A percentile compares a stretch with the other conserved stretches of the same genome.
These are phyloP conservation scores for Peromyscus nudipes DNA, from an alignment of 2,797 vertebrate genomes.

Conservation along the genomic window DNA sequence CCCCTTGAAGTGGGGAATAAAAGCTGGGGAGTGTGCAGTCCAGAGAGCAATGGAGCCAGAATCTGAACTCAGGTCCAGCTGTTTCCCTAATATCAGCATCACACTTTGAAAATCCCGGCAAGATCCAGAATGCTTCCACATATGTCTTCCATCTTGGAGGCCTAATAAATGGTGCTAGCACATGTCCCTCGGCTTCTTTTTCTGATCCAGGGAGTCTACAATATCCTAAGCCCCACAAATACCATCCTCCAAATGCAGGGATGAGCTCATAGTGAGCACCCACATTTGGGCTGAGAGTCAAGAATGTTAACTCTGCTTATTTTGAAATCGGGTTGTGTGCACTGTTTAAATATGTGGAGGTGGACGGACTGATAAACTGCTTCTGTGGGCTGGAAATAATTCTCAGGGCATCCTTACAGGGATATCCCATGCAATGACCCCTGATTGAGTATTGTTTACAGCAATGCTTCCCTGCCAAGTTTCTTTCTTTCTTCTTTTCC, in stretches of 20 bases:
- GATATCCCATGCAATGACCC: constrained; percentile 20
- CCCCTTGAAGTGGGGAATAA: neutral
- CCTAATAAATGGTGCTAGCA: neutral
- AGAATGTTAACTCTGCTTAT: constrained; percentile 70
- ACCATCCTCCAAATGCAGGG: constrained; percentile 59
- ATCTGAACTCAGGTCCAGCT: neutral
- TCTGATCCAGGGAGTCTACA: neutral
- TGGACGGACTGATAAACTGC: constrained; percentile 52
- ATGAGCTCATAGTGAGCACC: constrained; percentile 71
- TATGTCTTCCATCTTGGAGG: neutral
- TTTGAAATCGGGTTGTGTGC: constrained; percentile 72
- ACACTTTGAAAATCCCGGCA: neutral
- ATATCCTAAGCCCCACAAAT: constrained; percentile 44
- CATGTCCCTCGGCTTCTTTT: neutral
- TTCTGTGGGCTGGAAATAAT: constrained; percentile 59
- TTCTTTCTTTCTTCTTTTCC: neutral
- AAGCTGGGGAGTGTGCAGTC: neutral
- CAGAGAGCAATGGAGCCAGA: neutral
- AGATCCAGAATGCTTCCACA: neutral
- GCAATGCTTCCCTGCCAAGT: neutral
- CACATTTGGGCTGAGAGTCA: constrained; percentile 78
- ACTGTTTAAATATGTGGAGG: constrained; percentile 52
- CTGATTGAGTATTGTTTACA: constrained; percentile 44
- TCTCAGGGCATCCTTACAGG: constrained; percentile 41
- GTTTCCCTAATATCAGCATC: neutral